Percentiles rank a stretch among this genome's conserved stretches.
Evolutionary conservation across 2,113 vertebrate species (phyloP).

Genomic region (Theristicus caerulescens): DNA sequence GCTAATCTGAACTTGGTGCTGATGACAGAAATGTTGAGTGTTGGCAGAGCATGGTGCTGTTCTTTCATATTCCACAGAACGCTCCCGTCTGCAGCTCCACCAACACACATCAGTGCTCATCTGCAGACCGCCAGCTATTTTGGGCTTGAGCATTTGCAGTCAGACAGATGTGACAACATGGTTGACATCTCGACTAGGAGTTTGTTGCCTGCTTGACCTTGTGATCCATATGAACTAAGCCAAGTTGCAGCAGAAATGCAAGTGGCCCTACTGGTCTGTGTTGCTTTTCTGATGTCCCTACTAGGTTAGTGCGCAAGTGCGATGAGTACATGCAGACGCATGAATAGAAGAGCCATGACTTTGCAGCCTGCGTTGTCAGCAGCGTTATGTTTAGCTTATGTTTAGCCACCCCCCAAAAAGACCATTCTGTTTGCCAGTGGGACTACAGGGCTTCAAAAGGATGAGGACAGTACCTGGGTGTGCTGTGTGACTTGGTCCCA

Average conservation of each 20-base stretch:
- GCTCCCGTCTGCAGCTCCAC: background rate
- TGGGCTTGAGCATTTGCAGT: background rate
- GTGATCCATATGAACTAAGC: background rate
- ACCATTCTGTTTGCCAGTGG: background rate
- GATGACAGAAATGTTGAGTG: background rate
- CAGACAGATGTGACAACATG: background rate
- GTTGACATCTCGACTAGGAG: background rate
- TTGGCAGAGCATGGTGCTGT: background rate
- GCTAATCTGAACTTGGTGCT: background rate
- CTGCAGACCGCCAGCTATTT: background rate
- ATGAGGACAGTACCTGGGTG: background rate
- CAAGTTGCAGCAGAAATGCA: background rate
- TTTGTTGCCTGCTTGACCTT: background rate
- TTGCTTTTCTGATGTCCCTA: background rate
- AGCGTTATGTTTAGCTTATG: background rate
- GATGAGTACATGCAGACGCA: background rate
- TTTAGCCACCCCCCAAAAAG: background rate
- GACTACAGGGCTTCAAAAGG: background rate
- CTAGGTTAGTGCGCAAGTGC: rapidly evolving
- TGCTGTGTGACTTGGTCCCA: background rate
- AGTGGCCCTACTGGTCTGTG: background rate
- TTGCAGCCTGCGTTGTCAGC: background rate
- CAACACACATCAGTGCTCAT: background rate
- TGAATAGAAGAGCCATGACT: background rate
- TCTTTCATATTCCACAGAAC: background rate